Conservation (phyloP, 2,888 invertebrate genomes). For the Parascotia fuliginaria region DNA sequence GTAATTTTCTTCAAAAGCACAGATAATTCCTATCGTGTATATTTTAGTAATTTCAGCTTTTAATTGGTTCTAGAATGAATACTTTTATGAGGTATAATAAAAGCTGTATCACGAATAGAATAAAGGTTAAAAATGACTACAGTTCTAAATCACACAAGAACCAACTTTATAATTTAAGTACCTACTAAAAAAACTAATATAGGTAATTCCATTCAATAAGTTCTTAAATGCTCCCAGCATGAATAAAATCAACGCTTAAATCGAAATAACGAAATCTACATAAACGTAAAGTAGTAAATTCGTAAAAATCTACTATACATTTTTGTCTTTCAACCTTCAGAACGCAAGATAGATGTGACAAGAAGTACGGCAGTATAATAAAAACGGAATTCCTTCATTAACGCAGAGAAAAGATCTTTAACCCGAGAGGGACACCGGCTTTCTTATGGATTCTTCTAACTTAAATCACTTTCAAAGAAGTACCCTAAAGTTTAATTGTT, state of each 20-base stretch:
- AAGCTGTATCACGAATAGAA: too few species aligned
- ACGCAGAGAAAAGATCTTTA: conserved; percentile 48
- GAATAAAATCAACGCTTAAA: conserved; percentile 2
- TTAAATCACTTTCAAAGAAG: conserved; percentile 56
- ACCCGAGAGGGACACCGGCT: conserved; percentile 37
- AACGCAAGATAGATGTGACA: conserved; percentile 64
- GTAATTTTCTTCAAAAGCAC: too few species aligned
- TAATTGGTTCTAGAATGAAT: too few species aligned
- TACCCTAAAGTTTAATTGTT: conserved; percentile 48
- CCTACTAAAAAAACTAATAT: too few species aligned
- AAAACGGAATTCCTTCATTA: conserved; percentile 75
- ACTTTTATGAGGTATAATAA: too few species aligned
- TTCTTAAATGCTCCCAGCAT: neutral
- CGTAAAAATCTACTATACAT: conserved; percentile 35
- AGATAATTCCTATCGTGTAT: too few species aligned
- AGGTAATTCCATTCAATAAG: too few species aligned
- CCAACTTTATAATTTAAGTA: too few species aligned
- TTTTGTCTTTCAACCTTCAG: conserved; percentile 45
- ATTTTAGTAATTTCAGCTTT: too few species aligned
- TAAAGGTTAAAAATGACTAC: too few species aligned
- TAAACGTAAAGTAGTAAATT: conserved; percentile 19
- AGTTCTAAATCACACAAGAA: too few species aligned
- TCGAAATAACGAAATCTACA: neutral
- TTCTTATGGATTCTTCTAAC: conserved; percentile 51
- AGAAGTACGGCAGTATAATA: conserved; percentile 60